These are phyloP conservation scores for Ephialtes manifestator DNA, from an alignment of 2,888 invertebrate species.

Conservation along the genomic window DNA sequence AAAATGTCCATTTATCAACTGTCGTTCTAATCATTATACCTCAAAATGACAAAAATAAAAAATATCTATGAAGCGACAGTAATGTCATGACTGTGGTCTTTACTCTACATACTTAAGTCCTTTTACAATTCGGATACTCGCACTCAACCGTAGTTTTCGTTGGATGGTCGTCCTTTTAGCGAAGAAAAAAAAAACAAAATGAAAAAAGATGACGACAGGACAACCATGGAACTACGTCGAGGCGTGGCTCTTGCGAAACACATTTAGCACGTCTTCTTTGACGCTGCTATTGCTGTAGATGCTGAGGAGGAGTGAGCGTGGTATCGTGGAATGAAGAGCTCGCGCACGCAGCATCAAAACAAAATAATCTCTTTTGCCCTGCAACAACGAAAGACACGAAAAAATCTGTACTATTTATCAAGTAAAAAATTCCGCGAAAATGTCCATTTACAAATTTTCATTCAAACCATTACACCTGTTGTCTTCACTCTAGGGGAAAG, in stretches of 20 bases:
- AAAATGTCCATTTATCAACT: too few species aligned
- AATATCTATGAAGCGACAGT: neutral
- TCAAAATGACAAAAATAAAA: neutral
- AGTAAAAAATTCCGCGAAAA: too few species aligned
- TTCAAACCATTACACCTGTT: neutral
- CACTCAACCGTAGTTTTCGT: neutral
- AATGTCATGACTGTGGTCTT: neutral
- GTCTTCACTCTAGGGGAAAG: too few species aligned
- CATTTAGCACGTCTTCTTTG: slow-evolving; percentile 30
- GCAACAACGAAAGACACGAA: slow-evolving; percentile 21
- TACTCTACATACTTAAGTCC: neutral
- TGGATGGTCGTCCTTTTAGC: neutral
- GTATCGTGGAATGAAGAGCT: slow-evolving; percentile 33
- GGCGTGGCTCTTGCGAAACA: slow-evolving; percentile 44
- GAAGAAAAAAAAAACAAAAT: neutral
- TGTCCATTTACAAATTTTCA: too few species aligned
- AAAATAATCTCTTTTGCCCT: slow-evolving; percentile 36
- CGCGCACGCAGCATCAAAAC: slow-evolving; percentile 16
- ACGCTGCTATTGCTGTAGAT: neutral
- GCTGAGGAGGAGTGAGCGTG: slow-evolving; percentile 19
- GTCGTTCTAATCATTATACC: neutral
- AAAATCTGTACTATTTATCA: too few species aligned
- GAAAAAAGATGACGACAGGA: slow-evolving; percentile 29
- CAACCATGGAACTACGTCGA: slow-evolving; percentile 19
- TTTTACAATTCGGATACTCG: neutral